phyloP scores from a whole-genome alignment of 2,113 vertebrate genomes.

The Azemiops feae region DNA sequence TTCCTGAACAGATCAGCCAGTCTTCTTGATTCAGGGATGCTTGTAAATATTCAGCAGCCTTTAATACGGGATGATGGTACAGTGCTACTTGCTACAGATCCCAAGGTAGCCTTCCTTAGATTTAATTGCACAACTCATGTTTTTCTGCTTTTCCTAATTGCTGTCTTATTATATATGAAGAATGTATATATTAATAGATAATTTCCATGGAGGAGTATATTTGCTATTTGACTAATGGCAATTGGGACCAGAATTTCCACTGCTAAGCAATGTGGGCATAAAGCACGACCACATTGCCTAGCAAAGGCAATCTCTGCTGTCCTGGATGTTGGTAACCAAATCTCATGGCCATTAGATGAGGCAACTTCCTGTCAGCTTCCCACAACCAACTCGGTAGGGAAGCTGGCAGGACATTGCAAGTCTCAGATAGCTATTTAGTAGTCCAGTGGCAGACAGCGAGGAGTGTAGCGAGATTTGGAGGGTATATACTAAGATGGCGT shows the following conservation, averaged over 20 bases:
- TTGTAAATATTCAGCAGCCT: slow-evolving; percentile 98
- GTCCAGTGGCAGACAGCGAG: background rate
- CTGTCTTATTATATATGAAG: background rate
- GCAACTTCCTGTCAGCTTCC: background rate
- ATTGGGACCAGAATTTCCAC: background rate
- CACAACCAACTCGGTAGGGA: background rate
- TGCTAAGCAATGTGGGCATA: background rate
- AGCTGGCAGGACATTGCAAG: background rate
- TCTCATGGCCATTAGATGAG: background rate
- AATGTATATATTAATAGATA: slow-evolving; percentile 13
- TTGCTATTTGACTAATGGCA: background rate
- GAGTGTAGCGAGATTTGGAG: background rate
- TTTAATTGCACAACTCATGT: background rate
- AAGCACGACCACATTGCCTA: background rate
- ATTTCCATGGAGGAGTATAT: background rate
- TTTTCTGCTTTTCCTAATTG: slow-evolving; percentile 11
- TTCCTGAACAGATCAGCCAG: slow-evolving; percentile 77
- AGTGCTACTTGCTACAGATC: slow-evolving; percentile 85
- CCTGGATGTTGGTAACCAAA: background rate
- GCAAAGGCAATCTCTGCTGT: background rate
- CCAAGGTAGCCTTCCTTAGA: slow-evolving; percentile 77
- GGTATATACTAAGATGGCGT: too few species aligned
- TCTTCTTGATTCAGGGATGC: slow-evolving; percentile 94
- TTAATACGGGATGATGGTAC: slow-evolving; percentile 92
- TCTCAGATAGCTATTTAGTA: background rate